Conservation (phyloP, 2,888 invertebrate species). For the Biston stratarius region DNA sequence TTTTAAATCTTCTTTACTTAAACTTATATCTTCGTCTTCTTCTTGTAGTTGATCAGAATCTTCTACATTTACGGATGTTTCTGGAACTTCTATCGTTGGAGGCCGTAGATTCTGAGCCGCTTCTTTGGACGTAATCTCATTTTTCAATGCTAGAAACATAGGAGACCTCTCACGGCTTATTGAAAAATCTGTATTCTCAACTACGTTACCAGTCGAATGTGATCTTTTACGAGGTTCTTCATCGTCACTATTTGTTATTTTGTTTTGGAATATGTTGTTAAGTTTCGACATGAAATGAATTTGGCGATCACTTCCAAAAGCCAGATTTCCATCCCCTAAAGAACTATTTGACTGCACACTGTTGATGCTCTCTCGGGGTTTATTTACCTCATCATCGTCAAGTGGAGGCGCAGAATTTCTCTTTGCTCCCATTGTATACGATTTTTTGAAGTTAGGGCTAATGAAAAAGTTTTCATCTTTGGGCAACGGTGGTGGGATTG, state of each 20-base stretch:
- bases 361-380: slow-evolving; percentile 63
- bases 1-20: slow-evolving; percentile 75
- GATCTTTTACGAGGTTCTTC: slow-evolving; percentile 70
- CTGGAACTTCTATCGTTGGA: slow-evolving; percentile 53
- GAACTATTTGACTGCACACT: slow-evolving; percentile 66
- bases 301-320: slow-evolving; percentile 71
- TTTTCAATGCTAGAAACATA: slow-evolving; percentile 71
- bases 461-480: slow-evolving; percentile 72
- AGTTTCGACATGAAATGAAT: slow-evolving; percentile 78
- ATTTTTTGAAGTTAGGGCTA: slow-evolving; percentile 57
- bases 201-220: slow-evolving; percentile 71
- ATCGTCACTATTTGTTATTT: slow-evolving; percentile 62
- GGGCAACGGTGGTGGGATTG: slow-evolving; percentile 77
- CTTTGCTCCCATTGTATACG: slow-evolving; percentile 58
- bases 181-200: slow-evolving; percentile 58
- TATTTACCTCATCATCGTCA: slow-evolving; percentile 51
- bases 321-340: slow-evolving; percentile 63
- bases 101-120: slow-evolving; percentile 62
- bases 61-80: slow-evolving; percentile 4
- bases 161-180: slow-evolving; percentile 58
- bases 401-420: slow-evolving; percentile 40
- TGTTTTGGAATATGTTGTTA: slow-evolving; percentile 72
- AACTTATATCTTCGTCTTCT: slow-evolving; percentile 60
- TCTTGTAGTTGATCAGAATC: slow-evolving; percentile 41
- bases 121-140: slow-evolving; percentile 67